These are phyloP conservation scores for Tachystola acroxantha DNA, from an alignment of 2,888 invertebrate species.

Conservation along the genomic window DNA sequence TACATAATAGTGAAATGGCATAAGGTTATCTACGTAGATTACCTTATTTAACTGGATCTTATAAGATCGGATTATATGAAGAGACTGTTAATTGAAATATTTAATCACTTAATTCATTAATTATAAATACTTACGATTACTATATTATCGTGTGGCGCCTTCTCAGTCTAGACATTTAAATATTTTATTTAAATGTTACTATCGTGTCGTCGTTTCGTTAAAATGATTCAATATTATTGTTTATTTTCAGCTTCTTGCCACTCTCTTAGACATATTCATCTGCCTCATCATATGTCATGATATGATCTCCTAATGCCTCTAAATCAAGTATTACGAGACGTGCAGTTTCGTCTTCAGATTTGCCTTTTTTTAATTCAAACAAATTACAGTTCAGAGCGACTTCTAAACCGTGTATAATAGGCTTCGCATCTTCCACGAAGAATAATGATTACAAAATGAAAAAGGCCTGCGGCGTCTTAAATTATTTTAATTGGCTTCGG, in stretches of 20 bases:
- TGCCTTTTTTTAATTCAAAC: slow-evolving; percentile 44
- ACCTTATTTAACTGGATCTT: too few relatives aligned
- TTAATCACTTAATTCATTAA: too few relatives aligned
- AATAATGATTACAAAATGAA: slow-evolving; percentile 75
- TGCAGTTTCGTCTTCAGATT: slow-evolving; percentile 19
- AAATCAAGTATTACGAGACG: slow-evolving; percentile 20
- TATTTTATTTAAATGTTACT: too few relatives aligned
- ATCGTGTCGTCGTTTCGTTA: too few relatives aligned
- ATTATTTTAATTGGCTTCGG: slow-evolving; percentile 79
- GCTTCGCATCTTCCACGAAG: slow-evolving; percentile 65
- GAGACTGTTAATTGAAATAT: too few relatives aligned
- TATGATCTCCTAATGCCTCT: slow-evolving; percentile 10
- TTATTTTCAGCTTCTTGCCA: not conserved
- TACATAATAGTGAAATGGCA: not conserved
- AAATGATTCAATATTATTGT: not conserved
- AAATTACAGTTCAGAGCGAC: slow-evolving; percentile 62
- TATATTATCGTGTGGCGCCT: not conserved
- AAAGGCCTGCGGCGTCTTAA: slow-evolving; percentile 71
- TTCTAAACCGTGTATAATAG: slow-evolving; percentile 72
- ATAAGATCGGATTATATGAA: too few relatives aligned
- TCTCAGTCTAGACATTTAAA: slow-evolving; percentile 1
- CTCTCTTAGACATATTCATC: not conserved
- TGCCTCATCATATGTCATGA: slow-evolving; percentile 1
- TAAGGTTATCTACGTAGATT: not conserved
- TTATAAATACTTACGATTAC: too few relatives aligned